These are phyloP conservation scores for Steinernema feltiae DNA, from an alignment of 1,140 invertebrate genomes.

Conservation along the genomic window DNA sequence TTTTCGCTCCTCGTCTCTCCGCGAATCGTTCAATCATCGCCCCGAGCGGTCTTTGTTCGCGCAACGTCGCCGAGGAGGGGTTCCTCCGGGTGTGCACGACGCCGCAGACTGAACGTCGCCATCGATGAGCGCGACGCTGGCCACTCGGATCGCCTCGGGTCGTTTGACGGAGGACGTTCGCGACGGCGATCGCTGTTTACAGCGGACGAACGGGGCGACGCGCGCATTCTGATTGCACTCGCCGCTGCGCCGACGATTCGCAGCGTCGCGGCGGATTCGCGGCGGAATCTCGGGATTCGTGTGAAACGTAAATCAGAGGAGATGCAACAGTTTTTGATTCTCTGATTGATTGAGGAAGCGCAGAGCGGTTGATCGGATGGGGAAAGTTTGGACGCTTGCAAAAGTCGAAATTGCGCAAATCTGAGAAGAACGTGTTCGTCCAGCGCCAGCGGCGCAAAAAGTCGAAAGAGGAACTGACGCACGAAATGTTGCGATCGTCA, in stretches of 20 bases:
- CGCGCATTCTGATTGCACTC: neutral
- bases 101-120: constrained; percentile 3
- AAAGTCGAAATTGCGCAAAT: neutral
- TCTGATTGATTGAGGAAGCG: no score
- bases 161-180: no score
- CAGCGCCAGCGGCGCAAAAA: neutral
- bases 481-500: neutral
- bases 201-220: neutral
- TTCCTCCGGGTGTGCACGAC: neutral
- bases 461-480: neutral
- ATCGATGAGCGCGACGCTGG: no score
- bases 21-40: constrained; percentile 4
- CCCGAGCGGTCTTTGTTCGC: neutral
- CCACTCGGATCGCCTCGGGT: neutral
- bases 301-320: no score
- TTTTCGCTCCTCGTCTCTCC: neutral
- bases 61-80: neutral
- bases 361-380: no score
- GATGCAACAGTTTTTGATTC: no score
- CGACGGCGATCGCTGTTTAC: neutral
- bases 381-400: neutral
- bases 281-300: no score
- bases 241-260: neutral
- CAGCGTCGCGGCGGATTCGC: no score
- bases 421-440: neutral